Base-by-base conservation (phyloP, 2,888 invertebrate genomes). In the Cepaea hortensis region DNA sequence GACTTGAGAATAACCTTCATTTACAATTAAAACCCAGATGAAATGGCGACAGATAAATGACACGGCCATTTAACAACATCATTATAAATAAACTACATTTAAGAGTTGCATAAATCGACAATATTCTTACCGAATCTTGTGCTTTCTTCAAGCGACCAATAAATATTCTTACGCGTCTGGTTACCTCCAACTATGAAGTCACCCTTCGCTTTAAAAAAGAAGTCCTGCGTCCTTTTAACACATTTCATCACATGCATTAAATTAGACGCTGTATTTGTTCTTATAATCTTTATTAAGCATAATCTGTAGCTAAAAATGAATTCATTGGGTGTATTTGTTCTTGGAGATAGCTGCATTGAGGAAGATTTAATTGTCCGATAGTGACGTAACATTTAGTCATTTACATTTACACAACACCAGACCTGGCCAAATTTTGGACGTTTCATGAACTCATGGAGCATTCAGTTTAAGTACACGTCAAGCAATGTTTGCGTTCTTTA, bases 161-260 rank as follows among this genome's bases (percentile, higher is more conserved):
- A 46, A 48, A 72, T 83, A 83, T 83, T 83, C 55, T 20, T 83
- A 15, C 83, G 83, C 83, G 11, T 72, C 75, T 18, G 7, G 11
- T 15, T n/a, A 81, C 70, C 68, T n/a, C 35, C n/a, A 4, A 50
- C n/a, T 70, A 70, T 20, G 20, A 48, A 46, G 65, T 81, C 70
- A 70, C 50, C 46, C 18, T 70, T 81, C 81, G 81, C 68, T 7
- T 50, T 20, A 9, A 9, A 70, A 81, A 70, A 70, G 46, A 35
- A 81, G 70, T 70, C n/a, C 70, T 18, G 18, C 3, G 35, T 13
- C 6, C 7, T 23, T 80, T 80, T 18, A 15, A 18, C 20, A 18
- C 20, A 15, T 75, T 75, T 15, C 0, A 15, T 18, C 75, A 46
- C 73, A 75, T 3, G 15, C 46, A 5, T 18, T 0, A 3, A 55